These are phyloP conservation scores for Heliopora coerulea DNA, from an alignment of 92 coral and sea anemone genomes.

Conservation along the genomic window DNA sequence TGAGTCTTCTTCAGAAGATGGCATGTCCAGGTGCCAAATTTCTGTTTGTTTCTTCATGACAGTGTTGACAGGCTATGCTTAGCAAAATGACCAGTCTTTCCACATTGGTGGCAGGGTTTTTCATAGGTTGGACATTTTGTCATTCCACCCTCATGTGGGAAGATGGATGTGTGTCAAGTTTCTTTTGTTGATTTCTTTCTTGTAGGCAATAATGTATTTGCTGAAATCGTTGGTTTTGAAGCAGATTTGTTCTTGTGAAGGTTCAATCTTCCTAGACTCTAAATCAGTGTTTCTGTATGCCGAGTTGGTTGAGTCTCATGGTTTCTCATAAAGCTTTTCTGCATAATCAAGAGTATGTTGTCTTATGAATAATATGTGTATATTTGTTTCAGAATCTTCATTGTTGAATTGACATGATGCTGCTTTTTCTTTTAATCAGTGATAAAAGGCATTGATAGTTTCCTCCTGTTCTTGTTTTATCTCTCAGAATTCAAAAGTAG, in stretches of 20 bases:
- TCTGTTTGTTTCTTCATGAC: conserved; percentile 5
- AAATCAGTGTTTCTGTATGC: conserved; percentile 23
- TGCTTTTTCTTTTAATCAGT: conserved; percentile 41
- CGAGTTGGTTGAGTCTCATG: conserved; percentile 21
- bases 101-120: conserved; percentile 19
- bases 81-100: conserved; percentile 18
- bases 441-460: conserved; percentile 9
- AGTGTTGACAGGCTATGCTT: conserved; percentile 5
- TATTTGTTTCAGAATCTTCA: conserved; percentile 45
- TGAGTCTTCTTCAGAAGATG: conserved; percentile 32
- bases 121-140: conserved; percentile 39
- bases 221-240: background rate
- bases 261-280: conserved; percentile 15
- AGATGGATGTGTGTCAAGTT: too few species aligned
- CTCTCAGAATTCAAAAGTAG: conserved; percentile 45
- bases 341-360: conserved; percentile 29
- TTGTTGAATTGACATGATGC: conserved; percentile 22
- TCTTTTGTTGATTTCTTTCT: too few species aligned
- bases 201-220: background rate
- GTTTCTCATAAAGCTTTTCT: conserved; percentile 46
- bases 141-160: conserved; percentile 36
- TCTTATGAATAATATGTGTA: conserved; percentile 52
- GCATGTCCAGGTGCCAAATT: conserved; percentile 12
- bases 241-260: conserved; percentile 17
- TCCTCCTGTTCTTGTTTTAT: background rate